phyloP scores from a whole-genome alignment of 2,888 invertebrate genomes.

The Hyposoter didymator region DNA sequence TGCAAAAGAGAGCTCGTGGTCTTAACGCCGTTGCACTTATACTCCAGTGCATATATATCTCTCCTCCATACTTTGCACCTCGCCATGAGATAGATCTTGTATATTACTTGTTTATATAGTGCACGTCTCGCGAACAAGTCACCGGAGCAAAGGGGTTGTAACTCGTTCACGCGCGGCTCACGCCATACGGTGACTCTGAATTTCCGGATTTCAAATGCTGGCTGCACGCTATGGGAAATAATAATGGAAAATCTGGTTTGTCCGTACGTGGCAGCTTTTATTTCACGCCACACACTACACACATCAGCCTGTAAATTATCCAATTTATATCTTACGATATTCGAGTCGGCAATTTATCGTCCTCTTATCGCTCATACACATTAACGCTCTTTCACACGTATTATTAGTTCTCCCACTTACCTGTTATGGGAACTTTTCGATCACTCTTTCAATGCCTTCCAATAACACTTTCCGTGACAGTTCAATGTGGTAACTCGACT shows the following conservation, averaged over 20 bases:
- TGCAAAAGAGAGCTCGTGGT: slow-evolving; percentile 55
- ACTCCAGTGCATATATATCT: slow-evolving; percentile 52
- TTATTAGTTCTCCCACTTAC: slow-evolving; percentile 6
- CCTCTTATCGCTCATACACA: slow-evolving; percentile 25
- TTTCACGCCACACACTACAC: slow-evolving; percentile 26
- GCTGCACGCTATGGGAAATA: slow-evolving; percentile 62
- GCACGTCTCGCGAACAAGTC: slow-evolving; percentile 19
- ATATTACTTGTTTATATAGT: slow-evolving; percentile 18
- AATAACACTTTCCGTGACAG: slow-evolving; percentile 2
- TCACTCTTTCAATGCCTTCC: neutral
- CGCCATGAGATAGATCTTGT: slow-evolving; percentile 17
- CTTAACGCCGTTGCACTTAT: slow-evolving; percentile 18
- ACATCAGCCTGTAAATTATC: slow-evolving; percentile 53
- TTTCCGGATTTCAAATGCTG: slow-evolving; percentile 65
- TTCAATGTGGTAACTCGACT: neutral
- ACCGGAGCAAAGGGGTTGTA: slow-evolving; percentile 60
- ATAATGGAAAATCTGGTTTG: slow-evolving; percentile 59
- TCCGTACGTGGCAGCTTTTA: slow-evolving; percentile 15
- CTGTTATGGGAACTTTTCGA: slow-evolving; percentile 1
- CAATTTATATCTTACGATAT: slow-evolving; percentile 58
- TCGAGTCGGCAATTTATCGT: slow-evolving; percentile 48
- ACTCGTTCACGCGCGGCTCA: slow-evolving; percentile 57
- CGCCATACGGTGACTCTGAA: slow-evolving; percentile 21
- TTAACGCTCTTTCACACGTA: slow-evolving; percentile 10
- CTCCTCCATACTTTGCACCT: slow-evolving; percentile 35